Evolutionary conservation across 2,888 invertebrate genomes (phyloP).

Genomic region (Arge pagana): DNA sequence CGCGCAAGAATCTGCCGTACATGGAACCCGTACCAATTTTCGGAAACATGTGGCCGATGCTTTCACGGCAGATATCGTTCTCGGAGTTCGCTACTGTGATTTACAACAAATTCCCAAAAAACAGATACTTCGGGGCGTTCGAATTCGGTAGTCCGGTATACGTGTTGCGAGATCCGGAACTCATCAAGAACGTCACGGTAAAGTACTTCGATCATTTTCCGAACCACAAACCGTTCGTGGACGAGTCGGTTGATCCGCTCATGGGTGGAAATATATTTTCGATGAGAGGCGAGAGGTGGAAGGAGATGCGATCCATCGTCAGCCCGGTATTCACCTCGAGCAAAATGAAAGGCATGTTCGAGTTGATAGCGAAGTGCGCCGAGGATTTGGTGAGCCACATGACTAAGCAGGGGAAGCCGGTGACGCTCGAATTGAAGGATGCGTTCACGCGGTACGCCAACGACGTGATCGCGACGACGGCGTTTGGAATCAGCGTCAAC

Average conservation of each 20-base stretch:
- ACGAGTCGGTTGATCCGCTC: slow-evolving; percentile 57
- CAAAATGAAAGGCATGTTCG: slow-evolving; percentile 51
- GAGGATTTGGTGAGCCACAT: slow-evolving; percentile 38
- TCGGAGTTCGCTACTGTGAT: background rate
- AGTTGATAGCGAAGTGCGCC: slow-evolving; percentile 36
- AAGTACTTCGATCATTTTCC: slow-evolving; percentile 65
- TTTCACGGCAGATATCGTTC: slow-evolving; percentile 3
- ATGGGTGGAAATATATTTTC: slow-evolving; percentile 61
- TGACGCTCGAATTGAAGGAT: slow-evolving; percentile 56
- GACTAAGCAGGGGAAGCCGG: slow-evolving; percentile 24
- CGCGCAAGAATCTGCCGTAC: background rate
- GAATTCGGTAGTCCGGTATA: slow-evolving; percentile 57
- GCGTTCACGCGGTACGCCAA: slow-evolving; percentile 59
- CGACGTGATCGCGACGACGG: slow-evolving; percentile 63
- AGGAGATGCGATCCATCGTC: slow-evolving; percentile 57
- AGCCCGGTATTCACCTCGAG: slow-evolving; percentile 54
- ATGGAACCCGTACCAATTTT: background rate
- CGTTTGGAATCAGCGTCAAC: slow-evolving; percentile 62
- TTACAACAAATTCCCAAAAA: slow-evolving; percentile 15
- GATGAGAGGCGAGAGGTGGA: slow-evolving; percentile 59
- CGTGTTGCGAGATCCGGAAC: slow-evolving; percentile 62
- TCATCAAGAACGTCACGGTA: slow-evolving; percentile 61
- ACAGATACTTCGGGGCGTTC: slow-evolving; percentile 60
- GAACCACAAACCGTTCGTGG: slow-evolving; percentile 57
- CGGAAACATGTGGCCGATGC: slow-evolving; percentile 16